These are phyloP conservation scores for Nomada goodeniana DNA, from an alignment of 2,888 invertebrate species.

Conservation along the genomic window DNA sequence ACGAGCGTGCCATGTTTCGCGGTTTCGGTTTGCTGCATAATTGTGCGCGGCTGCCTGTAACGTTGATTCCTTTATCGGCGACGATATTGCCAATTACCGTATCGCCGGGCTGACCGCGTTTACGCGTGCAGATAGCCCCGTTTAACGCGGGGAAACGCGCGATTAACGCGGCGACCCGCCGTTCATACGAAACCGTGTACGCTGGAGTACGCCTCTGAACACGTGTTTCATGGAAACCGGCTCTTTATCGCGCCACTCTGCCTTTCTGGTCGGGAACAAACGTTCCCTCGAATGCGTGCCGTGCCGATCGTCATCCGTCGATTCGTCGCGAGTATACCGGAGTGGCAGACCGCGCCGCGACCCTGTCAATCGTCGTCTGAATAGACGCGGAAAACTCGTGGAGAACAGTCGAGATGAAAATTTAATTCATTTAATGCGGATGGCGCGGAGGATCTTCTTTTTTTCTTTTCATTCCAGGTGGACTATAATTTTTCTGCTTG, in stretches of 20 bases:
- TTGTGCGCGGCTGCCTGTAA: constrained; percentile 67
- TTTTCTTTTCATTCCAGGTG: too few species aligned
- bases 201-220: background rate
- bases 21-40: constrained; percentile 80
- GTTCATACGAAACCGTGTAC: constrained; percentile 3
- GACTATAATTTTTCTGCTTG: too few species aligned
- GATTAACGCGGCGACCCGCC: constrained; percentile 57
- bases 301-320: constrained; percentile 27
- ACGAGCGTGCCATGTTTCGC: constrained; percentile 73
- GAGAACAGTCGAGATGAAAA: background rate
- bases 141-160: constrained; percentile 69
- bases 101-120: constrained; percentile 63
- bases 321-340: constrained; percentile 23
- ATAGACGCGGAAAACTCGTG: background rate
- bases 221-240: background rate
- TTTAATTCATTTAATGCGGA: too few species aligned
- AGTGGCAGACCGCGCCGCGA: background rate
- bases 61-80: constrained; percentile 78
- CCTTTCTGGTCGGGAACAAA: background rate
- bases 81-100: constrained; percentile 80
- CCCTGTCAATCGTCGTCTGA: background rate
- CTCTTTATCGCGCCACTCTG: constrained; percentile 1
- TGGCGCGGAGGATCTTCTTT: too few species aligned
- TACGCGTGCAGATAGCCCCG: constrained; percentile 59
- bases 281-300: constrained; percentile 13